Conservation (phyloP, 2,888 invertebrate genomes). For the Ditula angustiorana region DNA sequence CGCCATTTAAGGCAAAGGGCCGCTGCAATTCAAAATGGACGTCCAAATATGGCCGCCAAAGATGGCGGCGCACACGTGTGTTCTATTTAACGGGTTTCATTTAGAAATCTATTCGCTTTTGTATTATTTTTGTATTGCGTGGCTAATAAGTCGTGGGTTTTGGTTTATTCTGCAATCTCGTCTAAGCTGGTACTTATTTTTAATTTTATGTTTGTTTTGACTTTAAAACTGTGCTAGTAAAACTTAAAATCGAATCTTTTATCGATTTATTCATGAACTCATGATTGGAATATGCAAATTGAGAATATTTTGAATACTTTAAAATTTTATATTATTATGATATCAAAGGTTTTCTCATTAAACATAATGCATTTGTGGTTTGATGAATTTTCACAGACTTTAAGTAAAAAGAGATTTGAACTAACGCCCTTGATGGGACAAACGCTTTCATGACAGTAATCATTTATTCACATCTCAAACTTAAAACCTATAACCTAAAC, state of each 20-base stretch:
- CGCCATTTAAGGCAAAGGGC: slow-evolving; percentile 33
- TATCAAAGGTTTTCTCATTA: not conserved
- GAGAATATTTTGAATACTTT: not conserved
- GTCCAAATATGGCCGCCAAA: slow-evolving; percentile 40
- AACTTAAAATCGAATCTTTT: not conserved
- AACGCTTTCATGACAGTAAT: too few relatives aligned
- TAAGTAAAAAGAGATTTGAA: too few relatives aligned
- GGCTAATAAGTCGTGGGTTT: not conserved
- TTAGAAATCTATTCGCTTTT: slow-evolving; percentile 34
- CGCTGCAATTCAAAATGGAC: slow-evolving; percentile 27
- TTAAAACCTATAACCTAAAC: too few relatives aligned
- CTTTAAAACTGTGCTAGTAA: not conserved
- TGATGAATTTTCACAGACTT: too few relatives aligned
- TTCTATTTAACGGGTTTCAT: slow-evolving; percentile 35
- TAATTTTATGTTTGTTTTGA: not conserved
- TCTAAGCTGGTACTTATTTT: slow-evolving; percentile 5
- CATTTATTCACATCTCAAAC: too few relatives aligned
- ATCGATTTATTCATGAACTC: slow-evolving; percentile 5
- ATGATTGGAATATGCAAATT: slow-evolving; percentile 15
- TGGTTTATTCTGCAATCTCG: slow-evolving; percentile 15
- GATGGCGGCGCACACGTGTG: slow-evolving; percentile 40
- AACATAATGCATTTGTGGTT: not conserved
- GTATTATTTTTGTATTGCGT: slow-evolving; percentile 12
- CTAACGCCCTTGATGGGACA: too few relatives aligned
- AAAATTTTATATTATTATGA: too few relatives aligned